phyloP scores from a whole-genome alignment of 2,888 invertebrate species.

The Agrenia bidenticulata region DNA sequence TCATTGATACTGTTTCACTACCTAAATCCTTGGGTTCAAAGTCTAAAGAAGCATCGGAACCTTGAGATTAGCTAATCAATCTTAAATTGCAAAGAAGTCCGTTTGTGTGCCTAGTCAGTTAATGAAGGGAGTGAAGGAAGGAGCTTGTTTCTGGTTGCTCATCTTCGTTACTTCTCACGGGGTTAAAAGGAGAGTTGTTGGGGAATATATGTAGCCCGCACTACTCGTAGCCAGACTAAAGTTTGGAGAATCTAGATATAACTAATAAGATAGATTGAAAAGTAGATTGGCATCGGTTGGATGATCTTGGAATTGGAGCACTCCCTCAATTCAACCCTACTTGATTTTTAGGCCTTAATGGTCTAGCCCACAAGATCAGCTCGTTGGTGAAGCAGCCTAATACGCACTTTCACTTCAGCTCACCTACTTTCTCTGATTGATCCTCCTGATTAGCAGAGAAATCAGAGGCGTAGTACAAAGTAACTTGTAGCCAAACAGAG shows the following conservation, averaged over 20 bases:
- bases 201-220: no score
- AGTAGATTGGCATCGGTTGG: conserved; percentile 21
- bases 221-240: no score
- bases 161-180: background rate
- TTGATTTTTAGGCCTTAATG: conserved; percentile 22
- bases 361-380: background rate
- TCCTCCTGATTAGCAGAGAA: conserved; percentile 5
- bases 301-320: conserved; percentile 17
- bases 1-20: no score
- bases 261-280: conserved; percentile 20
- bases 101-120: no score
- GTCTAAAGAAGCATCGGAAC: no score
- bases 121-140: no score
- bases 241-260: background rate
- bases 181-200: no score
- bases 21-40: no score
- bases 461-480: conserved; percentile 5
- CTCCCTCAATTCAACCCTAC: background rate
- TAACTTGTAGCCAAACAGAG: background rate
- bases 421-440: conserved; percentile 17
- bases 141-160: conserved; percentile 3
- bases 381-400: background rate
- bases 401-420: conserved; percentile 15
- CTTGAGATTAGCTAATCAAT: no score
- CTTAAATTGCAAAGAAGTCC: no score